Evolutionary conservation across 2,888 invertebrate genomes (phyloP), one percentile per base, ranked within the genome.

Genomic region (Trissoscelio sp.): DNA sequence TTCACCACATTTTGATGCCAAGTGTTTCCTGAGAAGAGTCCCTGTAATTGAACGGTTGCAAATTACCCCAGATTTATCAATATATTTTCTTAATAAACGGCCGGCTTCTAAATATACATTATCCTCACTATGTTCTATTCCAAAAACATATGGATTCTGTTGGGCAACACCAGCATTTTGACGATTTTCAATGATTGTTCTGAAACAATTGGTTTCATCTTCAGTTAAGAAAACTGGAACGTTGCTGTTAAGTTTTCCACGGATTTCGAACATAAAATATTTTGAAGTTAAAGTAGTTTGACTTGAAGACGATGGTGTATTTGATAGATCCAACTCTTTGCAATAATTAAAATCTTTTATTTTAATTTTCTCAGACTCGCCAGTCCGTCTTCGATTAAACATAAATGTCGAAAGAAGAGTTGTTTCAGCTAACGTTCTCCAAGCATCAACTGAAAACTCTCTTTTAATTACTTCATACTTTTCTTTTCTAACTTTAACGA

Each of bases 281-380:
- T 57, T 11, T 6, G 28, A 14, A 9, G 24, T 4, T 24, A 6
- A 4, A 24, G 3, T 24, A 2, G n/a, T 11, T 7, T 37, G 7
- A 37, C 2, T 11, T 37, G 12, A 12, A 42, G 42, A 2, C 3
- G 12, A 3, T 14, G 42, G 3, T 14, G 3, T 14, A 42, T 42
- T 16, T 14, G 12, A 2, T 3, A 3, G 1, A 16, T 11, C 34
- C 2, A 58, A n/a, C 31, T 39, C 39, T 12, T 24, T 42, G 9
- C 3, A 34, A 14, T 6, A 39, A 1, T 20, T 2, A 42, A 58
- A 67, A 53, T 75, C 75, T 58, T 67, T 58, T 4, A 75, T 31
- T 51, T 48, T 67, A 3, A 67, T 75, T 37, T 60, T 51, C 14
- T 67, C 31, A n/a, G 28, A 58, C 16, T 75, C 67, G 0, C 75